A percentile compares a stretch with the other conserved stretches of the same genome.
phyloP scores from a whole-genome alignment of 2,888 invertebrate species.

The Poecilobothrus nobilitatus region DNA sequence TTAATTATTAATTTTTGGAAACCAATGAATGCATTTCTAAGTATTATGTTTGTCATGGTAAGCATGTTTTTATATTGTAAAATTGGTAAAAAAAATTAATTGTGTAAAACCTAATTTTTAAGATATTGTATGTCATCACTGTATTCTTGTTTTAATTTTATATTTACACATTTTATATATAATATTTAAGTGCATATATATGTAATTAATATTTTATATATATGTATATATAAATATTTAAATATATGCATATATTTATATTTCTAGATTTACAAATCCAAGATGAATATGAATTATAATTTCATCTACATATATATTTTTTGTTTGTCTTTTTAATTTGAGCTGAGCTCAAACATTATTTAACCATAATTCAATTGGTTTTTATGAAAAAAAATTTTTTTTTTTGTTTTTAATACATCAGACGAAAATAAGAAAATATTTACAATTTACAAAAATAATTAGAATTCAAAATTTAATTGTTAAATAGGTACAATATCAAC shows the following conservation, averaged over 20 bases:
- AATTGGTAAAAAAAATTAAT: not conserved
- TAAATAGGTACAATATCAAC: too few species aligned
- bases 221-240: not conserved
- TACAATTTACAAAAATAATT: too few species aligned
- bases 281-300: not conserved
- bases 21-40: conserved; percentile 6
- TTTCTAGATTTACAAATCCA: not conserved
- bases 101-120: not conserved
- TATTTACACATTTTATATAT: not conserved
- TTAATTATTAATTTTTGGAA: not conserved
- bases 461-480: too few species aligned
- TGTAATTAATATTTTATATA: not conserved
- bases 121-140: conserved; percentile 1
- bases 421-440: too few species aligned
- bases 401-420: too few species aligned
- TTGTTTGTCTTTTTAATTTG: not conserved
- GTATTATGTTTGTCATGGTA: conserved; percentile 4
- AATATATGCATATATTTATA: not conserved
- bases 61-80: conserved; percentile 6
- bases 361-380: not conserved
- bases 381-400: not conserved
- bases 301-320: not conserved
- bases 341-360: not conserved
- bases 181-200: too few species aligned
- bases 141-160: conserved; percentile 2